A percentile compares a stretch with the other conserved stretches of the same genome.
phyloP scores from a whole-genome alignment of 1,140 invertebrate genomes.

The Eriocheir sinensis region DNA sequence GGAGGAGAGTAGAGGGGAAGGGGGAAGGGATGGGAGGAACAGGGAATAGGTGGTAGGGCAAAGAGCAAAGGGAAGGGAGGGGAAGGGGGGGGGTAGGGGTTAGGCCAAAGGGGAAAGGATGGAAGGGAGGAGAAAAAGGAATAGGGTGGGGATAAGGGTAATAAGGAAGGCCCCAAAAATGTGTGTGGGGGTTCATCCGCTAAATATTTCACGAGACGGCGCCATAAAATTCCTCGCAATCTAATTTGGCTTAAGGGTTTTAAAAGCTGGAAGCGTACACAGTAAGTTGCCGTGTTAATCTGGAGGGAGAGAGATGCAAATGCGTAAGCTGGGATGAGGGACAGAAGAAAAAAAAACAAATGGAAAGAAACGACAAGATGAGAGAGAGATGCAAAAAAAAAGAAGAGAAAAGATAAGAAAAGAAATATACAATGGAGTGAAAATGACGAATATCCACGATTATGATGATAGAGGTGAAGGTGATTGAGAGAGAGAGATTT shows the following conservation, averaged over 20 bases:
- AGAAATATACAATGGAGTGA: not conserved
- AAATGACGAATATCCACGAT: no score
- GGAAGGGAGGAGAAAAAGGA: not conserved
- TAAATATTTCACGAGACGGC: not conserved
- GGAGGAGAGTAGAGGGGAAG: not conserved
- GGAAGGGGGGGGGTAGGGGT: not conserved
- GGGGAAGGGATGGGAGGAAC: not conserved
- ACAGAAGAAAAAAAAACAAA: not conserved
- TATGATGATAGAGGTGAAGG: no score
- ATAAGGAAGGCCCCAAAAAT: constrained; percentile 1
- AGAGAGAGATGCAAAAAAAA: not conserved
- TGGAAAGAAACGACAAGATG: no score
- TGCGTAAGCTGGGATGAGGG: not conserved
- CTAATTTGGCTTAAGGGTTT: no score
- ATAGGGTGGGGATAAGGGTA: not conserved
- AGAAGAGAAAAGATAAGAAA: no score
- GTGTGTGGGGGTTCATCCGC: not conserved
- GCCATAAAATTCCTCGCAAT: no score
- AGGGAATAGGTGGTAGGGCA: not conserved
- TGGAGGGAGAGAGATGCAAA: constrained; percentile 28
- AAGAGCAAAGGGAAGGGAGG: not conserved
- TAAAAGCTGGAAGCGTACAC: no score
- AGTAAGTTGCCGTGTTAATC: no score
- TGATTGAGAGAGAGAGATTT: no score
- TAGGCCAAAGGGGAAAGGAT: not conserved